These are phyloP conservation scores for Tangara arthus DNA, from an alignment of 2,797 vertebrate species.

Conservation along the genomic window DNA sequence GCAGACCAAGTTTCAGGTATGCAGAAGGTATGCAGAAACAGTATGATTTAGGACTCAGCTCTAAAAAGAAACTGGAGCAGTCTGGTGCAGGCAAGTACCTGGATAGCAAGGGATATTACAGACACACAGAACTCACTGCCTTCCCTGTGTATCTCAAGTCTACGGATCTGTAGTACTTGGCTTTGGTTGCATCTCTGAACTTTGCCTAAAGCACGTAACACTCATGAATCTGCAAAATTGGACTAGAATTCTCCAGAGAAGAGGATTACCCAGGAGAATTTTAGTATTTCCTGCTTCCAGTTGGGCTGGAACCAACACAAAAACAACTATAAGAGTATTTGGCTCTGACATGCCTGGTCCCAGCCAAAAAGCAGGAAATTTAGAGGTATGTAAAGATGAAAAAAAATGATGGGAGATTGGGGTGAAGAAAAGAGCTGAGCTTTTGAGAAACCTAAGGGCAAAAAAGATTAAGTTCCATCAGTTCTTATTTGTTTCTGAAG, in stretches of 20 bases:
- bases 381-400: constrained; percentile 46
- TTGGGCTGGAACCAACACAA: constrained; percentile 57
- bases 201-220: constrained; percentile 48
- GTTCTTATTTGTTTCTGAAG: constrained; percentile 32
- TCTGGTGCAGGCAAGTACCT: neutral
- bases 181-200: constrained; percentile 32
- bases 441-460: neutral
- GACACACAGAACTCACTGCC: neutral
- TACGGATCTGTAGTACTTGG: neutral
- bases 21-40: neutral
- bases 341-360: neutral
- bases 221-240: constrained; percentile 62
- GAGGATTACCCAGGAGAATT: constrained; percentile 57
- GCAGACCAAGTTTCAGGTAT: neutral
- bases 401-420: neutral
- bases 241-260: constrained; percentile 56
- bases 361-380: constrained; percentile 54
- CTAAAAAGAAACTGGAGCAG: neutral
- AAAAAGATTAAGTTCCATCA: neutral
- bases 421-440: neutral
- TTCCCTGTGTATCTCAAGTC: neutral
- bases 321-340: constrained; percentile 48
- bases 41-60: neutral
- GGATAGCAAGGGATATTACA: neutral
- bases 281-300: constrained; percentile 66